Conservation (phyloP, 2,113 vertebrate species). For the Takifugu flavidus region DNA sequence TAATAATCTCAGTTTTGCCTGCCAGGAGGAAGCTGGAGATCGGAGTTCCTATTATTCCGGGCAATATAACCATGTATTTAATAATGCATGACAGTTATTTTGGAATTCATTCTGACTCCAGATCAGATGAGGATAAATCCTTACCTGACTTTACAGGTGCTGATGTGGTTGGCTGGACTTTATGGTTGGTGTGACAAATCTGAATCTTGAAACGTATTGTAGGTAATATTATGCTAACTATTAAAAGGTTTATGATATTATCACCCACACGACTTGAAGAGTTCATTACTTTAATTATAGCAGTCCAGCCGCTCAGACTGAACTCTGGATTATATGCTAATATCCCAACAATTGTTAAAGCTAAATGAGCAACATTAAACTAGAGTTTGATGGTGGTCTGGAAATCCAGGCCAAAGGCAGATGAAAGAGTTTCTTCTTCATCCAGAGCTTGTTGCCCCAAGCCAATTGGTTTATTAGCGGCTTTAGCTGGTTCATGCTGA, state of each 20-base stretch:
- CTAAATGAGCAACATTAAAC: constrained; percentile 4
- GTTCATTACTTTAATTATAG: constrained; percentile 2
- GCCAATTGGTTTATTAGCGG: constrained; percentile 4
- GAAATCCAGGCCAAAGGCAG: background rate
- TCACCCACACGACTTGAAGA: background rate
- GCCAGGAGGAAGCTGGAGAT: too few species aligned
- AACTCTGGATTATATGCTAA: background rate
- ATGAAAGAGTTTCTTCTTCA: background rate
- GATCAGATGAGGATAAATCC: too few species aligned
- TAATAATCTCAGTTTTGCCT: too few species aligned
- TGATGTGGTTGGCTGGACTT: too few species aligned
- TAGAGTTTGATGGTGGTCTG: background rate
- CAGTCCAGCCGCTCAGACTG: background rate
- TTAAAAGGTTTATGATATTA: background rate
- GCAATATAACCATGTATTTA: too few species aligned
- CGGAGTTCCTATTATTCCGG: too few species aligned
- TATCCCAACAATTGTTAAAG: background rate
- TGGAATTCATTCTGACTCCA: too few species aligned
- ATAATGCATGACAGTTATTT: too few species aligned
- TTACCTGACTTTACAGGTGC: too few species aligned
- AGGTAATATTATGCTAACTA: background rate
- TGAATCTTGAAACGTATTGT: background rate
- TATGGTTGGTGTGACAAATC: too few species aligned
- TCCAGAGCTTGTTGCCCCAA: background rate
- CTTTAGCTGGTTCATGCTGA: constrained; percentile 2